Percentiles rank a stretch among this genome's conserved stretches.
phyloP scores from a whole-genome alignment of 1,140 invertebrate genomes.

The Cepaea nemoralis region DNA sequence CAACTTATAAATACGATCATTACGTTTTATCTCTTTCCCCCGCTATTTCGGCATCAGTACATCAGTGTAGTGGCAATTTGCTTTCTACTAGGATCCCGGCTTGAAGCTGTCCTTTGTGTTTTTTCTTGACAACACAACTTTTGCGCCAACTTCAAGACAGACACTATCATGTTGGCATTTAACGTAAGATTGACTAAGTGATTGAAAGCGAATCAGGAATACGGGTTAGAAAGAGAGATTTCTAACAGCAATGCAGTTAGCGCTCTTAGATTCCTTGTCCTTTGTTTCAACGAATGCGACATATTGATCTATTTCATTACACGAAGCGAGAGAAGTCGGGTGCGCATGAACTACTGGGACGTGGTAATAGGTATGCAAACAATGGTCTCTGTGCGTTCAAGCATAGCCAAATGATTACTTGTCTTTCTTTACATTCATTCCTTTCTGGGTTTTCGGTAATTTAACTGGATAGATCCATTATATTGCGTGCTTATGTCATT shows the following conservation, averaged over 20 bases:
- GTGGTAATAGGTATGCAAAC: conserved; percentile 25
- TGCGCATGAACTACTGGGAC: not conserved
- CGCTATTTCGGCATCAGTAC: too few species aligned
- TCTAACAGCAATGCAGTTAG: conserved; percentile 1
- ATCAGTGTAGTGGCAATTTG: too few species aligned
- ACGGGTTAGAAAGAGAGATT: not conserved
- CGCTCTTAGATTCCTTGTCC: not conserved
- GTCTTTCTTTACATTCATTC: not conserved
- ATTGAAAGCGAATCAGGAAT: not conserved
- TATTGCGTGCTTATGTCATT: not conserved
- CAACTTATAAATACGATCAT: too few species aligned
- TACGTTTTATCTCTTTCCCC: too few species aligned
- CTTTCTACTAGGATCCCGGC: too few species aligned
- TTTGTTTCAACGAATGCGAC: conserved; percentile 3
- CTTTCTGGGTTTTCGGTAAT: not conserved
- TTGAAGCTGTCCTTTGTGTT: too few species aligned
- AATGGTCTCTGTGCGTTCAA: conserved; percentile 12
- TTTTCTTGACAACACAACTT: too few species aligned
- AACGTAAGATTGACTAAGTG: not conserved
- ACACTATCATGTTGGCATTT: not conserved
- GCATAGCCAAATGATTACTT: conserved; percentile 9
- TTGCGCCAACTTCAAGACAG: not conserved
- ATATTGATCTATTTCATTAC: conserved; percentile 1
- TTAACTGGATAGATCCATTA: not conserved
- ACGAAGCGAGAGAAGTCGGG: not conserved